Conservation (phyloP, 1,140 invertebrate genomes). For the Semibalanus balanoides region DNA sequence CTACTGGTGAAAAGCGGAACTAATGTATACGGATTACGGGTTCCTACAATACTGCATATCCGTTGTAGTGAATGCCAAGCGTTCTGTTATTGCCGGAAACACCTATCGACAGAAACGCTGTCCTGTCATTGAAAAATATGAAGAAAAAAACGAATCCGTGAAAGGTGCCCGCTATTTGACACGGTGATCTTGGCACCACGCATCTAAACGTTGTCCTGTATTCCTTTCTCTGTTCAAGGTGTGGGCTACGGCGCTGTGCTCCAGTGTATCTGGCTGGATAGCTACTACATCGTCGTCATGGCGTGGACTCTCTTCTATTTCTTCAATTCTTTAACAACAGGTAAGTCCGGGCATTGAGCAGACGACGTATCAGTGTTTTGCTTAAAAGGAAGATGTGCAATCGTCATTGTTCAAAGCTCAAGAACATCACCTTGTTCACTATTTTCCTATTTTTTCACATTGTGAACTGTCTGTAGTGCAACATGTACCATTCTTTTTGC, state of each 20-base stretch:
- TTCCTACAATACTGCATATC: neutral
- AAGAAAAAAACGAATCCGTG: too few relatives aligned
- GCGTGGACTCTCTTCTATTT: conserved; percentile 97
- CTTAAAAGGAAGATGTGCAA: too few relatives aligned
- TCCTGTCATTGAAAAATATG: too few relatives aligned
- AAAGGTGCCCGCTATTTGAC: too few relatives aligned
- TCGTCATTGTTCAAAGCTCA: too few relatives aligned
- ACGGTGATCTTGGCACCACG: neutral
- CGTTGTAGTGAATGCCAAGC: neutral
- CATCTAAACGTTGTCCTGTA: neutral
- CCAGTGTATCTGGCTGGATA: conserved; percentile 98
- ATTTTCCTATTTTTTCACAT: too few relatives aligned
- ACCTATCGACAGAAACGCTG: neutral
- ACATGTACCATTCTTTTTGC: too few relatives aligned
- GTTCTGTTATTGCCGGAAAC: neutral
- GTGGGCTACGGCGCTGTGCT: conserved; percentile 96
- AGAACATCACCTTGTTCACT: too few relatives aligned
- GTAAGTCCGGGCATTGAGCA: conserved; percentile 40
- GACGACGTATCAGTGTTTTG: too few relatives aligned
- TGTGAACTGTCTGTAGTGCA: too few relatives aligned
- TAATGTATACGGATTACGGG: too few relatives aligned
- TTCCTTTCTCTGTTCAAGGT: conserved; percentile 40
- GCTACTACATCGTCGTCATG: conserved; percentile 97
- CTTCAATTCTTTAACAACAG: conserved; percentile 70
- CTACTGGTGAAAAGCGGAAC: too few relatives aligned